A percentile compares a stretch with the other conserved stretches of the same genome.
Conservation (phyloP, 1,140 invertebrate genomes). For the Chionoecetes opilio region DNA sequence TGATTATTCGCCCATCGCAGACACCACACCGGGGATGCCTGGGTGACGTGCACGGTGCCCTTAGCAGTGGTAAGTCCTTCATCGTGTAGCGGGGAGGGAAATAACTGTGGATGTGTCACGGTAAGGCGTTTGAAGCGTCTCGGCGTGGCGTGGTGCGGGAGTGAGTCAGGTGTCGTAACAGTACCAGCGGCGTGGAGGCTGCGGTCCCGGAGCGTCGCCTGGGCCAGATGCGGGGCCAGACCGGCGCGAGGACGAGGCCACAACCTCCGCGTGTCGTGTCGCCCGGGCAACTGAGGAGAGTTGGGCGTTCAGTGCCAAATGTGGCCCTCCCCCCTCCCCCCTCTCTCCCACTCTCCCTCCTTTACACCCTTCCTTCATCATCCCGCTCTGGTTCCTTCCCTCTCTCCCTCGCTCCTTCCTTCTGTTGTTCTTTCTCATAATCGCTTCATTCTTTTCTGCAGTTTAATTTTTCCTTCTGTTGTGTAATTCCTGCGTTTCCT, state of each 20-base stretch:
- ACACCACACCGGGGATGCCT: neutral
- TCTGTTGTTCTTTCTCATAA: neutral
- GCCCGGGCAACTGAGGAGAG: conserved; percentile 1
- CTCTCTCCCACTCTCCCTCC: neutral
- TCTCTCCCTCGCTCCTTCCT: no score
- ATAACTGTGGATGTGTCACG: neutral
- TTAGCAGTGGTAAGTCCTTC: neutral
- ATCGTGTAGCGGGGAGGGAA: neutral
- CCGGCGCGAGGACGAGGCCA: conserved; percentile 10
- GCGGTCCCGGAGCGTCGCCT: neutral
- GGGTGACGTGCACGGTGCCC: neutral
- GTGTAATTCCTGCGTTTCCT: neutral
- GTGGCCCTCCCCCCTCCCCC: neutral
- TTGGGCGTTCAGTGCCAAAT: conserved; percentile 5
- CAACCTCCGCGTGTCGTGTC: conserved; percentile 4
- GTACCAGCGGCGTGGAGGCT: neutral
- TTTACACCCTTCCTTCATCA: conserved; percentile 19
- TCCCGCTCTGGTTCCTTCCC: neutral
- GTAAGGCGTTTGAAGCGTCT: neutral
- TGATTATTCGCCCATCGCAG: neutral
- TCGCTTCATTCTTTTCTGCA: neutral
- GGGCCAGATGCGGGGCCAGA: conserved; percentile 10
- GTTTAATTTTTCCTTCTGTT: neutral
- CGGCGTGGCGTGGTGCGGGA: neutral
- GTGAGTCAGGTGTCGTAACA: neutral